A percentile compares a stretch with the other conserved stretches of the same genome.
These are phyloP conservation scores for Elephantulus edwardii DNA, from an alignment of 2,113 vertebrate species.

Conservation along the genomic window DNA sequence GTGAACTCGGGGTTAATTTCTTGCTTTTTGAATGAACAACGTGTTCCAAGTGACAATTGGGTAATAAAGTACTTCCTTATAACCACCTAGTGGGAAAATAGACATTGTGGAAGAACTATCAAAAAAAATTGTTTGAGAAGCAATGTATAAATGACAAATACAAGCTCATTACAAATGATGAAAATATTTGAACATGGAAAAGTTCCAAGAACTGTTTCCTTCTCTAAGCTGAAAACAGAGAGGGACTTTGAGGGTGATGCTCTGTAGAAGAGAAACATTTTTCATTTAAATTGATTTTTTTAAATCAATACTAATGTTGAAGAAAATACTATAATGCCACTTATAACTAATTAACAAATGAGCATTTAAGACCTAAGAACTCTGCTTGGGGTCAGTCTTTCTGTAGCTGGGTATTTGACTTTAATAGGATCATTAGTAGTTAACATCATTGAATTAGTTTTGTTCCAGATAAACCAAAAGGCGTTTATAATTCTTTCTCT, in stretches of 20 bases:
- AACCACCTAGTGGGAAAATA: constrained; percentile 40
- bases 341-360: constrained; percentile 21
- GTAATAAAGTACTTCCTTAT: constrained; percentile 35
- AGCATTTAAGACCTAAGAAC: background rate
- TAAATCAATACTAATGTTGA: background rate
- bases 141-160: constrained; percentile 13
- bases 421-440: constrained; percentile 6
- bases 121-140: background rate
- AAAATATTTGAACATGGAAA: constrained; percentile 28
- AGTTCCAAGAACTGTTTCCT: constrained; percentile 45
- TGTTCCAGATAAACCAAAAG: constrained; percentile 41
- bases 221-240: background rate
- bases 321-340: background rate
- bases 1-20: background rate
- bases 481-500: constrained; percentile 58
- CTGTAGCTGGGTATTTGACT: background rate
- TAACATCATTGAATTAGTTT: constrained; percentile 45
- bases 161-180: constrained; percentile 8
- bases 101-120: background rate
- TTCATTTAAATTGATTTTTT: background rate
- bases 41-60: constrained; percentile 43
- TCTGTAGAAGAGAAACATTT: background rate
- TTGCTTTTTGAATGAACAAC: constrained; percentile 40
- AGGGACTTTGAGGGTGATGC: background rate
- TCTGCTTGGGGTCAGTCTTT: background rate